Percentiles rank a stretch among this genome's conserved stretches.
phyloP scores from a whole-genome alignment of 2,113 vertebrate genomes.

The Andinoacara biseriatus region DNA sequence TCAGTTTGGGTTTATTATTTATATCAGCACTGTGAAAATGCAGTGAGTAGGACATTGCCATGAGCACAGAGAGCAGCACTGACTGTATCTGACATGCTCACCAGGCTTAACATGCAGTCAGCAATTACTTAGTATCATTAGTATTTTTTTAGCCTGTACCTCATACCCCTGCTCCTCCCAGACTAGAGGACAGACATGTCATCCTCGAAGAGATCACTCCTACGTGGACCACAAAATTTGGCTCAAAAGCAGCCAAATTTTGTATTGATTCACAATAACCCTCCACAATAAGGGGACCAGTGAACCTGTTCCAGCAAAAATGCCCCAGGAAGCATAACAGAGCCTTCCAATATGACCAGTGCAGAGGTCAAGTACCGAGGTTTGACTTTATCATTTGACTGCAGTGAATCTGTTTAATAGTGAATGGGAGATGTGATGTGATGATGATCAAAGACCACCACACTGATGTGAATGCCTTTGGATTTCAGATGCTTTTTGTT shows the following conservation, averaged over 20 bases:
- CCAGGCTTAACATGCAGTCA: not conserved
- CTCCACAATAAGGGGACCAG: not conserved
- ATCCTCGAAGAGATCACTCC: not conserved
- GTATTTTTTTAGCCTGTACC: too few species aligned
- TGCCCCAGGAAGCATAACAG: not conserved
- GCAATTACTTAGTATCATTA: not conserved
- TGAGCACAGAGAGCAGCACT: not conserved
- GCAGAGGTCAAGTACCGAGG: not conserved
- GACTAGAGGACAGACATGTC: not conserved
- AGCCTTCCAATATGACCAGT: not conserved
- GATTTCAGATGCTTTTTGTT: not conserved
- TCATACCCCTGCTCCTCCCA: too few species aligned
- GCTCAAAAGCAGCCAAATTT: not conserved
- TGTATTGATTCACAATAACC: not conserved
- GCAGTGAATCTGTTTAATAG: not conserved
- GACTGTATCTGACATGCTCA: not conserved
- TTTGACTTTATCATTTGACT: not conserved
- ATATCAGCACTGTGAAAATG: not conserved
- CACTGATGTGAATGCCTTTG: not conserved
- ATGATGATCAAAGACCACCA: not conserved
- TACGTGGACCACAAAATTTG: too few species aligned
- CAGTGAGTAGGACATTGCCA: not conserved
- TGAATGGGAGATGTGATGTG: not conserved
- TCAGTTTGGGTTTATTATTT: constrained; percentile 6
- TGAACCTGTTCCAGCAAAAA: not conserved